Evolutionary conservation across 1,140 invertebrate species (phyloP).

Genomic region (Eueides isabella): DNA sequence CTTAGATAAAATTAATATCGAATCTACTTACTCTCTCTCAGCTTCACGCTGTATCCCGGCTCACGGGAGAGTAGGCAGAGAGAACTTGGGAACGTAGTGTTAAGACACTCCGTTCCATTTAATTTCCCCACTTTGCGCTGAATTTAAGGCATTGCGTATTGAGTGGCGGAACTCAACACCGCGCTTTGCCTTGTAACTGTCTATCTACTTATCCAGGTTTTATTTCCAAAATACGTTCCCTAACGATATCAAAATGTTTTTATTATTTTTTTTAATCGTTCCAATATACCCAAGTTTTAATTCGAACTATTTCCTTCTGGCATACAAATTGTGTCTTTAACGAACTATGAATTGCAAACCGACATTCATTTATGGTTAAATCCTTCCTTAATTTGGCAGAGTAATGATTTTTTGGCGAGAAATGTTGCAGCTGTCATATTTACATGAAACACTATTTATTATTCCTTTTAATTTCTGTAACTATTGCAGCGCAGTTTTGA

Average conservation of each 20-base stretch:
- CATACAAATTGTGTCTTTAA: not conserved
- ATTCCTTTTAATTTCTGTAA: not conserved
- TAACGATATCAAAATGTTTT: not conserved
- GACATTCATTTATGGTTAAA: not conserved
- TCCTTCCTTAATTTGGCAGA: not conserved
- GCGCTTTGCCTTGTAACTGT: no score
- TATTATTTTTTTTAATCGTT: no score
- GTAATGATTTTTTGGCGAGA: not conserved
- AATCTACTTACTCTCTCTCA: no score
- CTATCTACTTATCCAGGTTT: not conserved
- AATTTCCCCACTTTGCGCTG: no score
- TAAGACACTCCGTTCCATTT: no score
- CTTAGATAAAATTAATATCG: no score
- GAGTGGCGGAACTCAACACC: no score
- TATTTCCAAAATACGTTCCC: not conserved
- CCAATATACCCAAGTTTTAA: not conserved
- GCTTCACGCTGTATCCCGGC: no score
- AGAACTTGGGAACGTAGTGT: no score
- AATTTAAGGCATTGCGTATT: no score
- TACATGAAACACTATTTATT: not conserved
- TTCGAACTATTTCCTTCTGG: not conserved
- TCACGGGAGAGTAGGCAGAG: no score
- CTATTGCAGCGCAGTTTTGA: no score
- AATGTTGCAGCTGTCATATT: not conserved
- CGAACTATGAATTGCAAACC: slow-evolving; percentile 5